A percentile compares a stretch with the other conserved stretches of the same genome.
phyloP scores from a whole-genome alignment of 2,888 invertebrate genomes.

The Shargacucullia verbasci region DNA sequence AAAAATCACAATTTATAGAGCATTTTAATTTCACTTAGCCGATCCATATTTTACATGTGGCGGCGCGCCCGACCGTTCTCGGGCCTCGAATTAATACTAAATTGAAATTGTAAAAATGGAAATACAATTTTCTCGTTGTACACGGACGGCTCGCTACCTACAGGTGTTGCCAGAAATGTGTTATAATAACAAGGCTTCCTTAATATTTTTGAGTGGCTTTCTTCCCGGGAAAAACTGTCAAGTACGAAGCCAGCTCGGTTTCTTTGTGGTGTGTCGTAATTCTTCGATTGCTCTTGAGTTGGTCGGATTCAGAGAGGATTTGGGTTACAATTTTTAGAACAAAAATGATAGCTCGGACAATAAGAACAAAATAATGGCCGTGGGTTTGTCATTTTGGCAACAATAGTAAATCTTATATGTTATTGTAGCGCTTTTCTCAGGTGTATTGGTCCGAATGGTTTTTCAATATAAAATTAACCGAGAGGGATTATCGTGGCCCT shows the following conservation, averaged over 20 bases:
- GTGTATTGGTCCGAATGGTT: background rate
- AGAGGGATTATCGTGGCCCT: too few species aligned
- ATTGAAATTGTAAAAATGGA: slow-evolving; percentile 89
- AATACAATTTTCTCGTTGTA: slow-evolving; percentile 88
- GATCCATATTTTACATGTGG: slow-evolving; percentile 90
- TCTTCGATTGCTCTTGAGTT: slow-evolving; percentile 44
- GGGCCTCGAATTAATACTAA: slow-evolving; percentile 88
- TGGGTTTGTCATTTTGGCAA: background rate
- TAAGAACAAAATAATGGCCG: background rate
- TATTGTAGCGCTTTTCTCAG: background rate
- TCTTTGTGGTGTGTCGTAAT: slow-evolving; percentile 54
- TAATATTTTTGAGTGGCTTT: slow-evolving; percentile 72
- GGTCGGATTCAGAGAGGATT: slow-evolving; percentile 20
- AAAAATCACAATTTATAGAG: slow-evolving; percentile 90
- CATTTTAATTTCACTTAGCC: slow-evolving; percentile 89
- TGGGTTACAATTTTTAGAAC: slow-evolving; percentile 12
- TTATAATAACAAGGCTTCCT: slow-evolving; percentile 80
- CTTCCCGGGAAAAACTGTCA: slow-evolving; percentile 55
- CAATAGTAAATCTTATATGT: background rate
- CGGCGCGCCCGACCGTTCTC: slow-evolving; percentile 83
- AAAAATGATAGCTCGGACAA: slow-evolving; percentile 4
- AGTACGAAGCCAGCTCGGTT: slow-evolving; percentile 40
- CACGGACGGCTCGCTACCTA: slow-evolving; percentile 72
- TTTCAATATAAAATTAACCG: too few species aligned
- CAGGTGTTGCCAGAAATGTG: slow-evolving; percentile 82